Conservation (phyloP, 2,797 vertebrate species). For the Acanthornis magna region DNA sequence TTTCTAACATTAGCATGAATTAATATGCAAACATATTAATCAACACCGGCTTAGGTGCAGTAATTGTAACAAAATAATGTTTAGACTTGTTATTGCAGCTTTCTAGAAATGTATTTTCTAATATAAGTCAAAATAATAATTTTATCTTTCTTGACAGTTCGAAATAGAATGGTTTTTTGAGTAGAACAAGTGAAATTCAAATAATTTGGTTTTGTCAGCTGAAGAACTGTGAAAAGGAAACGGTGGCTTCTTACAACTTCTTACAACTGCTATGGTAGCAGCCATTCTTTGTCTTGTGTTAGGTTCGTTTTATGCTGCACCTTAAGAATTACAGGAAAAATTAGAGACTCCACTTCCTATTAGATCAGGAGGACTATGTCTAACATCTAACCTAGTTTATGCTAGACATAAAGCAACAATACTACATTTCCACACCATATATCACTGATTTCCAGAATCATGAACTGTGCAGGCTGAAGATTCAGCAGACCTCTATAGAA, state of each 20-base stretch:
- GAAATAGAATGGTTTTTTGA: not conserved
- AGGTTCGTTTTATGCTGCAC: not conserved
- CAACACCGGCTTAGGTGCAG: not conserved
- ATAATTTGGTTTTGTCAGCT: not conserved
- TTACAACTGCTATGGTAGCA: not conserved
- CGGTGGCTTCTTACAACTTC: not conserved
- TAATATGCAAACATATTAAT: slow-evolving; percentile 57
- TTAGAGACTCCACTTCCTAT: not conserved
- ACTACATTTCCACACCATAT: not conserved
- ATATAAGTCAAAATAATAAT: not conserved
- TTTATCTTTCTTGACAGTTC: not conserved
- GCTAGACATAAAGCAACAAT: not conserved
- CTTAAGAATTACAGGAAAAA: not conserved
- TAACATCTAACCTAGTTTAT: not conserved
- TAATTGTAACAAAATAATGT: not conserved
- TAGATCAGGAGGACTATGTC: not conserved
- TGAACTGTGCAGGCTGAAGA: not conserved
- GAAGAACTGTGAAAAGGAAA: slow-evolving; percentile 3
- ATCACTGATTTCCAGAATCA: not conserved
- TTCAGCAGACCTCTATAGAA: not conserved
- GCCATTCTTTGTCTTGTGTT: not conserved
- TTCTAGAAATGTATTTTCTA: not conserved
- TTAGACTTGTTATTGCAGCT: not conserved
- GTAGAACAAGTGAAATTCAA: not conserved
- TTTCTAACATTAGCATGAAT: not conserved